These are phyloP conservation scores for Dendronephthya gigantea DNA, from an alignment of 64 coral and sea anemone species.

Conservation along the genomic window DNA sequence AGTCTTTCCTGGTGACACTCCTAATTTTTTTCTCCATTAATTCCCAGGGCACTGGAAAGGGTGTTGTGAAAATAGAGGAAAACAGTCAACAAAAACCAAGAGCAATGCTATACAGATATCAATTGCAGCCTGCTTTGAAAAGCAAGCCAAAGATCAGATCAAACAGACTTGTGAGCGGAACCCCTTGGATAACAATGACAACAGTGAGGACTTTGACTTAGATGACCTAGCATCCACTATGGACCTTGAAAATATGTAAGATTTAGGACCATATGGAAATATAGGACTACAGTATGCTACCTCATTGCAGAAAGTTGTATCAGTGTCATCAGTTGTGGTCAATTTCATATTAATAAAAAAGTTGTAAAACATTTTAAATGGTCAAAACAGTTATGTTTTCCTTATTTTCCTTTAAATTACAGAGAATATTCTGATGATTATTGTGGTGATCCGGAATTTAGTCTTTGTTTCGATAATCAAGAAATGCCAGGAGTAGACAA, in stretches of 20 bases:
- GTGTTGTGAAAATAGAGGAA: conserved; percentile 6
- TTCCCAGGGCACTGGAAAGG: conserved; percentile 24
- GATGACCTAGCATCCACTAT: not conserved
- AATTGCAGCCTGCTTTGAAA: conserved; percentile 1
- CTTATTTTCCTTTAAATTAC: conserved; percentile 33
- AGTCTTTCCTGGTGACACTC: not conserved
- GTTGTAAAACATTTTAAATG: not conserved
- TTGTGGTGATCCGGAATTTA: conserved; percentile 18
- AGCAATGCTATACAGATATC: not conserved
- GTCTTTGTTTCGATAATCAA: conserved; percentile 2
- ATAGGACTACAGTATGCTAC: too few species aligned
- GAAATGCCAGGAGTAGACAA: conserved; percentile 11
- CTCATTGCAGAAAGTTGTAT: not conserved
- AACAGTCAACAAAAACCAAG: not conserved
- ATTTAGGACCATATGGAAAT: not conserved
- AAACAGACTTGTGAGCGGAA: not conserved
- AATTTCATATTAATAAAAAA: too few species aligned
- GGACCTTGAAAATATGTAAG: conserved; percentile 12
- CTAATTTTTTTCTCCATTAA: not conserved
- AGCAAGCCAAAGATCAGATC: not conserved
- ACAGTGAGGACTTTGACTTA: conserved; percentile 17
- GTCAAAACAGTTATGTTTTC: not conserved
- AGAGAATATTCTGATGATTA: conserved; percentile 24
- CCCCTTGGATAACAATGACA: not conserved
- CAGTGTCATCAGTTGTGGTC: too few species aligned